phyloP scores from a whole-genome alignment of 2,797 vertebrate species.

The Pagetopsis macropterus region DNA sequence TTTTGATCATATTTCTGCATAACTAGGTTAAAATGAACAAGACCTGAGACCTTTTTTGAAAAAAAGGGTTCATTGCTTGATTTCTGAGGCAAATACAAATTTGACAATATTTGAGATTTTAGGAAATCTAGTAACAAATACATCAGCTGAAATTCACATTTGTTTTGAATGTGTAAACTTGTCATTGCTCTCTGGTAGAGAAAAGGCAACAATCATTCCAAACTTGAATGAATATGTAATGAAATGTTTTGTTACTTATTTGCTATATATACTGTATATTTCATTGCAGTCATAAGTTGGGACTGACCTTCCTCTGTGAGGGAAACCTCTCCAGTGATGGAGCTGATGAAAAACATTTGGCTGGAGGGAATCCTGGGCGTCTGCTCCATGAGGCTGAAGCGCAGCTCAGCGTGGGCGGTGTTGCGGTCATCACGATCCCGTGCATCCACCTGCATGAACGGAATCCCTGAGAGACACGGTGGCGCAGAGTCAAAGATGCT shows the following conservation, averaged over 20 bases:
- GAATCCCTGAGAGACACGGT: conserved; percentile 69
- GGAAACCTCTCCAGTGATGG: conserved; percentile 80
- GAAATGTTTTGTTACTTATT: background rate
- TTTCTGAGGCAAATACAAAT: background rate
- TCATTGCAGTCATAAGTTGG: background rate
- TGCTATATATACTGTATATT: background rate
- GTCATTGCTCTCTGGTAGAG: background rate
- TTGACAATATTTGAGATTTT: too few species aligned
- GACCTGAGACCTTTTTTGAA: background rate
- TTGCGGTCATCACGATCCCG: conserved; percentile 81
- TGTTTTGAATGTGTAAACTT: background rate
- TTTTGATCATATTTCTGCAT: background rate
- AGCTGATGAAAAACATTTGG: conserved; percentile 83
- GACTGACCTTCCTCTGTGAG: conserved; percentile 85
- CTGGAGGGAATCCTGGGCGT: conserved; percentile 83
- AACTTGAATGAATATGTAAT: background rate
- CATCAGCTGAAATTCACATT: background rate
- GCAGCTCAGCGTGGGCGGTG: conserved; percentile 85
- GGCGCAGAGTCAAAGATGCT: conserved; percentile 9
- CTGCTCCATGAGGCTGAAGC: conserved; percentile 85
- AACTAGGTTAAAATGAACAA: background rate
- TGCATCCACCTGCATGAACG: conserved; percentile 86
- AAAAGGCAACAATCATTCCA: background rate
- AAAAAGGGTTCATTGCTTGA: background rate
- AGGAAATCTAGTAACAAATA: background rate